These are phyloP conservation scores for Baronia brevicornis DNA, from an alignment of 2,888 invertebrate genomes.

Conservation along the genomic window DNA sequence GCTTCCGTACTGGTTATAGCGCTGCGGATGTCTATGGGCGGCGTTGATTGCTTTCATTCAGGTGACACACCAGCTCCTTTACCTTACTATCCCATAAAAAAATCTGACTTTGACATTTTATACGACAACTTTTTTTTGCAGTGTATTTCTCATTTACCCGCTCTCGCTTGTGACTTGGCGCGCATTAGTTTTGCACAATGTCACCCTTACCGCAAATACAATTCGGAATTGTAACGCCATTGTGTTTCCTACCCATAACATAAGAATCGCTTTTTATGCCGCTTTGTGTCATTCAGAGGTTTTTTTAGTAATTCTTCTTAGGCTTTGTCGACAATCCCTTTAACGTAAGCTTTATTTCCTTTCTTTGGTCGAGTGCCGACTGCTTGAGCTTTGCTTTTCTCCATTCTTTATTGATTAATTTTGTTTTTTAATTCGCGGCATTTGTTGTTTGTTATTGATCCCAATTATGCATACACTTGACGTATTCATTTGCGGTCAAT, in stretches of 20 bases:
- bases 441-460: slow-evolving; percentile 1
- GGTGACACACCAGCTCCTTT: too few relatives aligned
- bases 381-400: slow-evolving; percentile 16
- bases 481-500: too few relatives aligned
- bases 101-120: too few relatives aligned
- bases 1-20: too few relatives aligned
- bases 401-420: slow-evolving; percentile 5
- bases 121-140: too few relatives aligned
- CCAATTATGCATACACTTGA: too few relatives aligned
- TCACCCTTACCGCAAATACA: slow-evolving; percentile 43
- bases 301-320: slow-evolving; percentile 19
- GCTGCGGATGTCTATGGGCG: too few relatives aligned
- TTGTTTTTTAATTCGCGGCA: slow-evolving; percentile 11
- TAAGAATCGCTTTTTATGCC: slow-evolving; percentile 14
- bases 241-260: slow-evolving; percentile 29
- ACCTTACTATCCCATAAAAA: too few relatives aligned
- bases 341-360: slow-evolving; percentile 20
- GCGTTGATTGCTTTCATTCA: too few relatives aligned
- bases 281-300: slow-evolving; percentile 9
- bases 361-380: slow-evolving; percentile 25
- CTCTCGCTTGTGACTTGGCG: neutral
- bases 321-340: slow-evolving; percentile 22
- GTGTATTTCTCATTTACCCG: too few relatives aligned
- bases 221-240: slow-evolving; percentile 44
- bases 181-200: slow-evolving; percentile 25